A percentile compares a stretch with the other conserved stretches of the same genome.
These are phyloP conservation scores for Latheticus oryzae DNA, from an alignment of 2,888 invertebrate genomes.

Conservation along the genomic window DNA sequence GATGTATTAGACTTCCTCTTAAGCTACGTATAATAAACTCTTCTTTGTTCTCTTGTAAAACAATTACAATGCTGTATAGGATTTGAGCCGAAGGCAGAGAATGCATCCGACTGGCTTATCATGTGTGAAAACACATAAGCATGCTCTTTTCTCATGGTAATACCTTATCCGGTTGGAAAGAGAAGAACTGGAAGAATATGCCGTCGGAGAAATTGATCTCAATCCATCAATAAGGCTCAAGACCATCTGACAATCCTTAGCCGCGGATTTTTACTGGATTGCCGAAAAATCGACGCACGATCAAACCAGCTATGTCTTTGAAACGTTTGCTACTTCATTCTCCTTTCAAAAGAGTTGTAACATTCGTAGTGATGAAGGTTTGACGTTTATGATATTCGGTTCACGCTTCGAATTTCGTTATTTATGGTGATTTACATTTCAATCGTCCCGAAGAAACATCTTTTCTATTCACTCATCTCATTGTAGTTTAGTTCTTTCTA, in stretches of 20 bases:
- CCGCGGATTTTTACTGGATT: conserved; percentile 60
- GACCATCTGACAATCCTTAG: conserved; percentile 59
- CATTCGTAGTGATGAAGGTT: conserved; percentile 55
- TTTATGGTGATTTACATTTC: conserved; percentile 57
- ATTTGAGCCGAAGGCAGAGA: conserved; percentile 15
- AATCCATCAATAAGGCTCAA: conserved; percentile 63
- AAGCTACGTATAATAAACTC: conserved; percentile 27
- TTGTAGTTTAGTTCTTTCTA: conserved; percentile 39
- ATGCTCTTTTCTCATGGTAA: conserved; percentile 54
- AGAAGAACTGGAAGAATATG: conserved; percentile 36
- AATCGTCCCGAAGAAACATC: conserved; percentile 47
- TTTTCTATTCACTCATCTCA: conserved; percentile 36
- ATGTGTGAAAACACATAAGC: conserved; percentile 52
- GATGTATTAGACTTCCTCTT: conserved; percentile 20
- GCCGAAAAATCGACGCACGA: conserved; percentile 56
- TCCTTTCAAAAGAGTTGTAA: conserved; percentile 46
- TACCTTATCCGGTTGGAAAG: conserved; percentile 52
- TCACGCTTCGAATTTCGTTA: conserved; percentile 55
- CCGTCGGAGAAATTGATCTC: conserved; percentile 49
- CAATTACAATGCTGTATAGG: conserved; percentile 37
- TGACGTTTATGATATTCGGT: conserved; percentile 59
- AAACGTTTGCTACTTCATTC: conserved; percentile 48
- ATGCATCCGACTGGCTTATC: conserved; percentile 43
- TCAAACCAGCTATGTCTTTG: conserved; percentile 51
- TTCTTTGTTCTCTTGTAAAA: conserved; percentile 35